phyloP scores from a whole-genome alignment of 2,113 vertebrate species.

The Oenanthe melanoleuca region DNA sequence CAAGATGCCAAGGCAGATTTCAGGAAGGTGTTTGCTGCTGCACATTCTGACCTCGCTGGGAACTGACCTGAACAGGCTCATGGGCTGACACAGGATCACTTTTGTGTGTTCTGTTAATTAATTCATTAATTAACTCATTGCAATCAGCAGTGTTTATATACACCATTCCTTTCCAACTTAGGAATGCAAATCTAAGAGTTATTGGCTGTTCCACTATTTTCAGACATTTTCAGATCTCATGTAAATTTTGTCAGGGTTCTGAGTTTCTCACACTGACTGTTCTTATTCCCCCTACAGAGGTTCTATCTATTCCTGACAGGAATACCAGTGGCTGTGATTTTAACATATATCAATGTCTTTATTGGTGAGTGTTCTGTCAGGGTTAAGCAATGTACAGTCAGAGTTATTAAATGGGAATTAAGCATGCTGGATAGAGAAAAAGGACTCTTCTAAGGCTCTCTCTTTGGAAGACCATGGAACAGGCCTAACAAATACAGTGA shows the following conservation, averaged over 20 bases:
- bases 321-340: slow-evolving; percentile 78
- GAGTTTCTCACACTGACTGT: background rate
- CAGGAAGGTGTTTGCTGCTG: background rate
- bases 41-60: background rate
- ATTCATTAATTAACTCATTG: background rate
- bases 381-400: background rate
- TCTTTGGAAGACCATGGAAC: background rate
- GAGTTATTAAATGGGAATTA: background rate
- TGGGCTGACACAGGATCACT: background rate
- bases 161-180: background rate
- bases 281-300: slow-evolving; percentile 69
- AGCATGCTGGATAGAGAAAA: background rate
- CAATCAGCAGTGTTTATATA: background rate
- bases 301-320: slow-evolving; percentile 86
- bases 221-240: background rate
- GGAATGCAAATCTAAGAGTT: background rate
- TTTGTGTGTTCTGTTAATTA: background rate
- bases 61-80: background rate
- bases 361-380: slow-evolving; percentile 81
- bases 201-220: background rate
- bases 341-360: slow-evolving; percentile 87
- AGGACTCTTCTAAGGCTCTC: background rate
- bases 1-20: background rate
- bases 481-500: background rate
- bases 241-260: background rate